These are phyloP conservation scores for Drosophila lowei DNA, from an alignment of 1,140 invertebrate species.

Conservation along the genomic window DNA sequence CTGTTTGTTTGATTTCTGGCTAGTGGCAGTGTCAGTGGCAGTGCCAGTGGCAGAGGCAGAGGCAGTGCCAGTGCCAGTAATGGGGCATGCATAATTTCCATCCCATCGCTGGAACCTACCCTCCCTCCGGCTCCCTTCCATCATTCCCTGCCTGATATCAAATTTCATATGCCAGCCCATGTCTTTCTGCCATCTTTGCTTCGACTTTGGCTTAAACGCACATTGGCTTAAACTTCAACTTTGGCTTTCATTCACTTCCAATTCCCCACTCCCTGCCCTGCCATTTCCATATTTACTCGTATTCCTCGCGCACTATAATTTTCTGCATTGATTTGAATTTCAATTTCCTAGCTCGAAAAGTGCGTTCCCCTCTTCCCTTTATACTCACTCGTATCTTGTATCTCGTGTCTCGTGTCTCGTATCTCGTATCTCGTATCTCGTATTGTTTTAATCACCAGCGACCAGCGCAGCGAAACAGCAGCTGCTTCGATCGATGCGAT, in stretches of 20 bases:
- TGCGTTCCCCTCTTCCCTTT: conserved; percentile 28
- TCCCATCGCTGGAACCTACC: too few species aligned
- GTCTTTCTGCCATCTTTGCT: too few species aligned
- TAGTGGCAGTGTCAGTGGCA: too few species aligned
- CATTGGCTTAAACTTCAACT: conserved; percentile 5
- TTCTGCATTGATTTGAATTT: neutral
- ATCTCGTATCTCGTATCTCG: too few species aligned
- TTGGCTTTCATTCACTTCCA: neutral
- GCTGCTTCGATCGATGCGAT: conserved; percentile 18
- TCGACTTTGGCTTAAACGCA: neutral
- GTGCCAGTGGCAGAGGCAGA: too few species aligned
- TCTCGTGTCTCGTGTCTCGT: too few species aligned
- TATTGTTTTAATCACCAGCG: too few species aligned
- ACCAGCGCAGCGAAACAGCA: neutral
- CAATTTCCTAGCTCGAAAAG: conserved; percentile 9
- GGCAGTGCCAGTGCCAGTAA: too few species aligned
- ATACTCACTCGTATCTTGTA: neutral
- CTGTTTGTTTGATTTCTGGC: conserved; percentile 4
- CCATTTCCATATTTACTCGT: conserved; percentile 15
- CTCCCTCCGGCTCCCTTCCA: neutral
- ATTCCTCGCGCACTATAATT: neutral
- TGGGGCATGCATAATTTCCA: conserved; percentile 12
- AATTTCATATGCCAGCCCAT: conserved; percentile 4
- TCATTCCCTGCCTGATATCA: neutral
- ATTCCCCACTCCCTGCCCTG: too few species aligned